Base-by-base conservation (phyloP, 2,113 vertebrate genomes). In the Jaculus jaculus region DNA sequence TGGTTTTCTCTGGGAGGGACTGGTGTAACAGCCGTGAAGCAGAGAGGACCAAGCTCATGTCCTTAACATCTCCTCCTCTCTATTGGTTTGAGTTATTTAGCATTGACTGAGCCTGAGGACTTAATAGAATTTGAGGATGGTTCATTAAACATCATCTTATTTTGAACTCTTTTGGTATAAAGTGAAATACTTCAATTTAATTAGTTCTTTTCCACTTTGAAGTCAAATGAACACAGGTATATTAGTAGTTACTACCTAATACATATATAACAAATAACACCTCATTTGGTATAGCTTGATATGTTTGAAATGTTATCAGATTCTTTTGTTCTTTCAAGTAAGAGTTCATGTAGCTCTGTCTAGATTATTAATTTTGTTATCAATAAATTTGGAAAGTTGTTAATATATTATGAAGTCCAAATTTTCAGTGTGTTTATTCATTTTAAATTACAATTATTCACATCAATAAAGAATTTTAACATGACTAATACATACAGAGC, bases 381-480 rank as follows among this genome's bases (percentile, higher is more conserved):
- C 18, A 47, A 16, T 47, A 58, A 86, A 91, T 63, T 77, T 91
- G 47, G 1, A 89, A 61, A 66, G 30, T 13, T 34, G 8, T 61
- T 15, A 78, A 4, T 47, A 51, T 73, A 89, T 47, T 75, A 21
- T 65, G 39, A 37, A 71, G 51, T 82, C n/a, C n/a, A 84, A 94
- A 84, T 66, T 75, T 72, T 72, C 17, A 69, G 5, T 0, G 2
- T 20, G 23, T 65, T 90, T 87, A 24, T 79, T 13, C 28, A 42
- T 74, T 89, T 69, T 32, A 73, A 75, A 87, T 85, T 66, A 73
- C 58, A 89, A 18, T 42, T 8, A 1, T 58, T 89, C 69, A 72
- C 34, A 81, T 32, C 68, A 83, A 74, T 77, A 58, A 87, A 34
- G 3, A 42, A 90, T n/a, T 90, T 84, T 23, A 83, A 83, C 85